phyloP scores from a whole-genome alignment of 2,797 vertebrate genomes.

The Hydrocynus forskahlii region DNA sequence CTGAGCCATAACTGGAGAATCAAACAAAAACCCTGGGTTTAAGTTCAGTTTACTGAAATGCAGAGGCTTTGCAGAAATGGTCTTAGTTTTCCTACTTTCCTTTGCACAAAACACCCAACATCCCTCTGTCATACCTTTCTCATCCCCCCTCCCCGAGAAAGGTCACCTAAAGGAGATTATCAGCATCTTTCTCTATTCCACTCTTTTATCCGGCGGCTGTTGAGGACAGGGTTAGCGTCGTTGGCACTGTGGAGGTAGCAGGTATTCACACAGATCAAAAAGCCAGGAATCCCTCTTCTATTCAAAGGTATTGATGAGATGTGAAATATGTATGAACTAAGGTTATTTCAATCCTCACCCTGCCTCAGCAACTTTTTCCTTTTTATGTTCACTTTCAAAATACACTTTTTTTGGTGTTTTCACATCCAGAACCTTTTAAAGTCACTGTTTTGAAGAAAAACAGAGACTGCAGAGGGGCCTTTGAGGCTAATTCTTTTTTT shows the following conservation, averaged over 20 bases:
- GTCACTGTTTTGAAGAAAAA: not conserved
- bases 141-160: slow-evolving; percentile 62
- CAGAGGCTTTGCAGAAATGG: slow-evolving; percentile 51
- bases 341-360: slow-evolving; percentile 8
- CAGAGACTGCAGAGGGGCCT: not conserved
- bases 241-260: too few relatives aligned
- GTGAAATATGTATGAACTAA: slow-evolving; percentile 25
- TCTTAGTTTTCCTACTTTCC: slow-evolving; percentile 62
- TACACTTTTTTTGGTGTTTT: not conserved
- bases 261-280: slow-evolving; percentile 12
- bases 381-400: slow-evolving; percentile 22
- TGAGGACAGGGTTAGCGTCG: not conserved
- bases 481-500: not conserved
- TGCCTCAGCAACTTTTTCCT: slow-evolving; percentile 8
- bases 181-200: slow-evolving; percentile 60
- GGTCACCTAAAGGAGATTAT: slow-evolving; percentile 80
- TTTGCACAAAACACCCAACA: slow-evolving; percentile 72
- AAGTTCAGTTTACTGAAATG: not conserved
- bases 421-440: slow-evolving; percentile 2
- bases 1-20: not conserved
- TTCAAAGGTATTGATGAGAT: slow-evolving; percentile 39
- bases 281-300: slow-evolving; percentile 11
- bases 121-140: slow-evolving; percentile 55
- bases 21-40: not conserved
- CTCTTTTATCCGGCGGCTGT: slow-evolving; percentile 59